Conservation (phyloP, 30 jellyfish, hydroid and myxozoan genomes). For the Chrysaora quinquecirrha region DNA sequence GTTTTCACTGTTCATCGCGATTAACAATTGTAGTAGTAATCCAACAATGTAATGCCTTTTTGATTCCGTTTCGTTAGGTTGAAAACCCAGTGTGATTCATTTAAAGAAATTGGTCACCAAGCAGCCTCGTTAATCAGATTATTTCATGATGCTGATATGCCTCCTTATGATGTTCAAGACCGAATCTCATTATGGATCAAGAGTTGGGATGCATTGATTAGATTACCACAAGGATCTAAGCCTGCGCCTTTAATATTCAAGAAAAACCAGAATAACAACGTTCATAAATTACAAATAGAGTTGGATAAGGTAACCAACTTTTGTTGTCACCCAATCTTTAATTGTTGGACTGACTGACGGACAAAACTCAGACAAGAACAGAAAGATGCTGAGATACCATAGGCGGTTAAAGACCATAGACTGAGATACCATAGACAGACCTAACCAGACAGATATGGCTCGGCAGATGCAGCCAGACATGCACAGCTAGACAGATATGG, state of each 20-base stretch:
- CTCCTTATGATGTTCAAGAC: conserved; percentile 66
- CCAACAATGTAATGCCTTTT: no score
- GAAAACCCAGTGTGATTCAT: conserved; percentile 19
- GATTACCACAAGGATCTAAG: neutral
- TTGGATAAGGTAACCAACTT: conserved; percentile 40
- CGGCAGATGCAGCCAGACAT: no score
- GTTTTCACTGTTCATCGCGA: no score
- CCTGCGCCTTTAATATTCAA: neutral
- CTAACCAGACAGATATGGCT: no score
- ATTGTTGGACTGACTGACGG: no score
- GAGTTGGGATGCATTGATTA: conserved; percentile 39
- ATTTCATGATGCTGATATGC: conserved; percentile 64
- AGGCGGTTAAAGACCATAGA: no score
- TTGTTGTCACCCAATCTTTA: no score
- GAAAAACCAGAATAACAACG: conserved; percentile 40
- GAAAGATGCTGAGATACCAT: no score
- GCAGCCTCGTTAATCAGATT: conserved; percentile 59
- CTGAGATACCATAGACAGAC: no score
- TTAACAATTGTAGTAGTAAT: no score
- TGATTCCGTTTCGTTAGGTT: conserved; percentile 24
- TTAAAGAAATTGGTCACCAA: conserved; percentile 32
- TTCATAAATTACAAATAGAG: conserved; percentile 39
- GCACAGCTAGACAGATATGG: no score
- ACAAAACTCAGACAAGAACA: no score
- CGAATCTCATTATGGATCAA: conserved; percentile 40